Evolutionary conservation across 2,797 vertebrate species (phyloP).

Genomic region (Notolabrus celidotus): DNA sequence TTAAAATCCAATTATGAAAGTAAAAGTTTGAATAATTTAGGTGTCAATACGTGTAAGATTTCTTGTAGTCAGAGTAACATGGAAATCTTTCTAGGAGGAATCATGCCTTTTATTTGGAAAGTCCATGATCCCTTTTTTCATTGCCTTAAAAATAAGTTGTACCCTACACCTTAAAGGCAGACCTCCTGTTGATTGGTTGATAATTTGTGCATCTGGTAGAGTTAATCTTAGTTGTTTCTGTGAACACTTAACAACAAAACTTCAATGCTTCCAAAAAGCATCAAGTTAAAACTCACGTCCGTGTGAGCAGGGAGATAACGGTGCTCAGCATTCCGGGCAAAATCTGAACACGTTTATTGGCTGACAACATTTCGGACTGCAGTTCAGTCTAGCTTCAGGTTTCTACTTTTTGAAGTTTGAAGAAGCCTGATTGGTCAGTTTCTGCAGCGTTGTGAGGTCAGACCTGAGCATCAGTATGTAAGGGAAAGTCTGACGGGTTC

Average conservation of each 20-base stretch:
- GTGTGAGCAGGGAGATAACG: constrained; percentile 18
- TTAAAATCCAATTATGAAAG: no score
- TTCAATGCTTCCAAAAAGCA: constrained; percentile 26
- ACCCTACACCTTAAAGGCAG: background rate
- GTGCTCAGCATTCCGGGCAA: constrained; percentile 59
- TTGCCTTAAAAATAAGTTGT: background rate
- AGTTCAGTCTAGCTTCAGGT: constrained; percentile 41
- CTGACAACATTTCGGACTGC: constrained; percentile 45
- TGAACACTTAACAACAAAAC: constrained; percentile 24
- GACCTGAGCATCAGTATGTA: constrained; percentile 63
- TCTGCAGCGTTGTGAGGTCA: constrained; percentile 51
- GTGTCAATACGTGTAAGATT: no score
- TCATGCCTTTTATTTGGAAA: background rate
- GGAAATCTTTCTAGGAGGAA: background rate
- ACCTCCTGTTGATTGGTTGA: background rate
- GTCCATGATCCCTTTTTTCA: background rate
- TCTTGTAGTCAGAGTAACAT: no score
- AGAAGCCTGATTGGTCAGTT: constrained; percentile 43
- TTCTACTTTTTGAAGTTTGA: constrained; percentile 36
- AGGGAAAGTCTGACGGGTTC: constrained; percentile 71
- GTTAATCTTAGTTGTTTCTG: constrained; percentile 5
- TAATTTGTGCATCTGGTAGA: background rate
- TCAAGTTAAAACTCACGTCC: constrained; percentile 38
- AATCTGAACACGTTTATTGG: constrained; percentile 79
- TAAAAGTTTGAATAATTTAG: no score